Evolutionary conservation across 2,888 invertebrate species (phyloP).

Genomic region (Podabrus alpinus): DNA sequence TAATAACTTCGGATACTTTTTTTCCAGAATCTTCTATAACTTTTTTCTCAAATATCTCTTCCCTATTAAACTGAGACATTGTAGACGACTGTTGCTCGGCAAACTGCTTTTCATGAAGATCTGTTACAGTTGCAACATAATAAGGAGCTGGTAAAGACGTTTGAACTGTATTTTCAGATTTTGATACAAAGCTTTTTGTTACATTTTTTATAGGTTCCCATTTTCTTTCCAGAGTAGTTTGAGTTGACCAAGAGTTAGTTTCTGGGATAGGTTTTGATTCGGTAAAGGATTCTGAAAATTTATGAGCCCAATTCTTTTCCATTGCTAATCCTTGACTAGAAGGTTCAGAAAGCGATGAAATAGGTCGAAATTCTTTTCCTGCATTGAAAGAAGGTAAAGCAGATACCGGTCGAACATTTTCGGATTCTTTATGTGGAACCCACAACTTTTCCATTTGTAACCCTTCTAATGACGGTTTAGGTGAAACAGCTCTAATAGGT

Average conservation of each 20-base stretch:
- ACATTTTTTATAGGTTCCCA: slow-evolving; percentile 47
- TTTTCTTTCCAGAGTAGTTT: slow-evolving; percentile 51
- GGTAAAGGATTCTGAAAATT: slow-evolving; percentile 54
- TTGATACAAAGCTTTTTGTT: slow-evolving; percentile 37
- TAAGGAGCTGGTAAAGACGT: slow-evolving; percentile 38
- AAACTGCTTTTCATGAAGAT: slow-evolving; percentile 49
- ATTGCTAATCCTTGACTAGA: slow-evolving; percentile 59
- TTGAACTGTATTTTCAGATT: slow-evolving; percentile 39
- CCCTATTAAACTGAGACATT: slow-evolving; percentile 4
- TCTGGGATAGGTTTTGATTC: slow-evolving; percentile 51
- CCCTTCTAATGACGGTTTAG: slow-evolving; percentile 66
- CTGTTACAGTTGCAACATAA: slow-evolving; percentile 55
- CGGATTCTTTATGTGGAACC: slow-evolving; percentile 54
- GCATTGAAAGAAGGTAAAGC: slow-evolving; percentile 28
- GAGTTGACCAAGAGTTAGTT: slow-evolving; percentile 50
- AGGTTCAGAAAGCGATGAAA: slow-evolving; percentile 55
- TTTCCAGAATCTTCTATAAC: slow-evolving; percentile 52
- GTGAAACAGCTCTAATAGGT: slow-evolving; percentile 51
- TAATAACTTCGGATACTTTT: slow-evolving; percentile 57
- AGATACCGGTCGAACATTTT: slow-evolving; percentile 40
- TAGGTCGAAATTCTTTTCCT: slow-evolving; percentile 37
- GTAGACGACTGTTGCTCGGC: slow-evolving; percentile 12
- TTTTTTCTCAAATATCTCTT: slow-evolving; percentile 29
- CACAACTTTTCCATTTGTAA: slow-evolving; percentile 71
- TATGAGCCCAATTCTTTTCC: slow-evolving; percentile 63